Conservation (phyloP, 1,140 invertebrate genomes). For the Arctopsyche grandis region DNA sequence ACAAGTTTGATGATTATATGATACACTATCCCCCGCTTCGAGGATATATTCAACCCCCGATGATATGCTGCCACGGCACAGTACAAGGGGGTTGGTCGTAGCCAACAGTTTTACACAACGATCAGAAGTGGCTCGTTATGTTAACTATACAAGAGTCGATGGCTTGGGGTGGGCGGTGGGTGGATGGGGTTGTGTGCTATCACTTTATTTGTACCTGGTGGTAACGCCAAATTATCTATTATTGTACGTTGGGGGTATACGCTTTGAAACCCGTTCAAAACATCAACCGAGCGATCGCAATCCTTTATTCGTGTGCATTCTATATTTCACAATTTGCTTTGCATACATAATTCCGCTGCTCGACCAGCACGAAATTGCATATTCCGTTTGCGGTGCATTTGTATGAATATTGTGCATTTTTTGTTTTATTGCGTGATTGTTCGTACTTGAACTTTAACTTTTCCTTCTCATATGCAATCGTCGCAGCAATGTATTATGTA, state of each 20-base stretch:
- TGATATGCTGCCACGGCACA: slow-evolving; percentile 41
- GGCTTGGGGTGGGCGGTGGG: background rate
- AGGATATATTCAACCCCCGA: slow-evolving; percentile 33
- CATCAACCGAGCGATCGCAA: background rate
- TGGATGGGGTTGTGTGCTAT: slow-evolving; percentile 33
- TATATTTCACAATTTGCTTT: background rate
- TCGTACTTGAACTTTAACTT: slow-evolving; percentile 30
- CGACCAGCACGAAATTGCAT: slow-evolving; percentile 1
- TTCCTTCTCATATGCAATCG: background rate
- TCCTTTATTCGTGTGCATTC: background rate
- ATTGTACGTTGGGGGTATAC: slow-evolving; percentile 36
- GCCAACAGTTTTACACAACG: background rate
- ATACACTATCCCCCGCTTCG: slow-evolving; percentile 27
- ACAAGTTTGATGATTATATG: slow-evolving; percentile 49
- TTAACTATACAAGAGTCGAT: slow-evolving; percentile 2
- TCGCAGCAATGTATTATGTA: background rate
- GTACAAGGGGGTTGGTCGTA: slow-evolving; percentile 9
- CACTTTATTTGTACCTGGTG: slow-evolving; percentile 49
- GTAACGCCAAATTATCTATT: slow-evolving; percentile 52
- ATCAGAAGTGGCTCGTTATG: slow-evolving; percentile 43
- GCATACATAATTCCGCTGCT: slow-evolving; percentile 9
- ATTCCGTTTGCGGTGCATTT: background rate
- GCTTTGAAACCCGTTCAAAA: background rate
- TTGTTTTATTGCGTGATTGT: slow-evolving; percentile 11
- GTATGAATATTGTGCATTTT: background rate